Percentiles rank a stretch among this genome's conserved stretches.
Conservation (phyloP, 1,140 invertebrate genomes). For the Conus ventricosus region DNA sequence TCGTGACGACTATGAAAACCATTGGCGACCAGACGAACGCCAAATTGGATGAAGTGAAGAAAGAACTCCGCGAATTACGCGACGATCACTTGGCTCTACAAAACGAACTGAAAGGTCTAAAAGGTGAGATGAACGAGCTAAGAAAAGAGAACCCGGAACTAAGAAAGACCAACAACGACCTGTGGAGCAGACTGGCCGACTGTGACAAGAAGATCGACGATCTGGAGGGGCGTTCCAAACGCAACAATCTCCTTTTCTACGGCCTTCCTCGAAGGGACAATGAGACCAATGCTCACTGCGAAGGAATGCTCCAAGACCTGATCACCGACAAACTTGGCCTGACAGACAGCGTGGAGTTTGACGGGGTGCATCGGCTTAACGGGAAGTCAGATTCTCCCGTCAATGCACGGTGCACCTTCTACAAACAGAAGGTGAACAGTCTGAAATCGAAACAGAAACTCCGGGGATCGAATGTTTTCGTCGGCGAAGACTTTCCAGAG, state of each 20-base stretch:
- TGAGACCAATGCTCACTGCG: not conserved
- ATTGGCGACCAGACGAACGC: not conserved
- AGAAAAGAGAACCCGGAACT: not conserved
- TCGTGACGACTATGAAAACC: not conserved
- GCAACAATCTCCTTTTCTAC: not conserved
- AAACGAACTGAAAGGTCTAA: not conserved
- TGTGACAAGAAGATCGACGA: not conserved
- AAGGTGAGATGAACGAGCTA: not conserved
- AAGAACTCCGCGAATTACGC: not conserved
- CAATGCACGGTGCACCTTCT: not conserved
- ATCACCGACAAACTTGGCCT: not conserved
- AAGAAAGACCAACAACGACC: not conserved
- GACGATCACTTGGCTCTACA: not conserved
- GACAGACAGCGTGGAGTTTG: not conserved
- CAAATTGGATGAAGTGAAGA: not conserved
- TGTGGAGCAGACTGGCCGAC: not conserved
- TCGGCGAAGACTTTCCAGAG: not conserved
- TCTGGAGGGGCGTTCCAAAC: not conserved
- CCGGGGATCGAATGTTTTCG: not conserved
- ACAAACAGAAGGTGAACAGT: not conserved
- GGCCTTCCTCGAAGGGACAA: not conserved
- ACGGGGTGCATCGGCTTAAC: not conserved
- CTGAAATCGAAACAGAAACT: not conserved
- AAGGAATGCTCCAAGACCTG: not conserved
- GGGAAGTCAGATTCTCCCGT: not conserved